Conservation (phyloP, 2,888 invertebrate genomes). For the Omphaloscelis lunosa region DNA sequence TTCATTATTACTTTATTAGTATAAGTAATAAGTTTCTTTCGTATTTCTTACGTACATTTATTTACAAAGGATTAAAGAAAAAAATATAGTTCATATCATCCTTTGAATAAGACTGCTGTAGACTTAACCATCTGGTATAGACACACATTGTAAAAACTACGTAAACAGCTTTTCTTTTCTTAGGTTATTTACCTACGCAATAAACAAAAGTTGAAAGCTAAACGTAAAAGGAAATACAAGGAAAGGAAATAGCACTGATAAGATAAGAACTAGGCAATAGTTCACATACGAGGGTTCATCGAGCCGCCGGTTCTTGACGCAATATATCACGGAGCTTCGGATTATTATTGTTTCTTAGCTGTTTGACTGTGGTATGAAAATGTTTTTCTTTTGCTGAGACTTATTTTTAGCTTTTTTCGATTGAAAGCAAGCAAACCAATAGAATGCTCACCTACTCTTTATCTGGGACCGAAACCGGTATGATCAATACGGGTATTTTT, state of each 20-base stretch:
- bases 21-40: too few relatives aligned
- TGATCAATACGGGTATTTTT: too few relatives aligned
- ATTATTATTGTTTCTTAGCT: constrained; percentile 45
- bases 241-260: constrained; percentile 55
- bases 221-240: constrained; percentile 39
- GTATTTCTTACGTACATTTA: neutral
- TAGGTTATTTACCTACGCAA: constrained; percentile 8
- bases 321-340: constrained; percentile 31
- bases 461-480: too few relatives aligned
- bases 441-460: neutral
- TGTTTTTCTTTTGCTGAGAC: constrained; percentile 1
- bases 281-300: constrained; percentile 43
- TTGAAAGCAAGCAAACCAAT: neutral
- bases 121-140: neutral
- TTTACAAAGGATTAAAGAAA: neutral
- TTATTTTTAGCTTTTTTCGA: neutral
- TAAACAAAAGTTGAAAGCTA: constrained; percentile 48
- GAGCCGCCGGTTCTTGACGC: constrained; percentile 26
- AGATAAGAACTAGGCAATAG: constrained; percentile 51
- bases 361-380: neutral
- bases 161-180: constrained; percentile 1
- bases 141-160: neutral
- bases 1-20: too few relatives aligned
- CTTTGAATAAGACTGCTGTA: neutral
- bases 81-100: neutral